These are phyloP conservation scores for Clavelina lepadiformis DNA, from an alignment of 23 tunicate species.

Conservation along the genomic window DNA sequence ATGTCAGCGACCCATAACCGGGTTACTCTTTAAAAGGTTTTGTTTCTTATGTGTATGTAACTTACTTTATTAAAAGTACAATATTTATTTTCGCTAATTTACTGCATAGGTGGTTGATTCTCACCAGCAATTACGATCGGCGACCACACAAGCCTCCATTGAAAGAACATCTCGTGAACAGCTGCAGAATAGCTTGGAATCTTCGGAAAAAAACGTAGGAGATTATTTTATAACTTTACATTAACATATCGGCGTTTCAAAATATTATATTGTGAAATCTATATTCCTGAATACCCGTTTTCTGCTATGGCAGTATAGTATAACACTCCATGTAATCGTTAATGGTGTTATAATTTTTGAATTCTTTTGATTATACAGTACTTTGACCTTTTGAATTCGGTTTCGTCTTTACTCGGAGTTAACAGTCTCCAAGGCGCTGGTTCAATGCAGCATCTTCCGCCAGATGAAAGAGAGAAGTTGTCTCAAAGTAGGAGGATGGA, in stretches of 20 bases:
- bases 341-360: not conserved
- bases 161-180: constrained; percentile 68
- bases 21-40: no score
- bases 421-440: constrained; percentile 24
- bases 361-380: constrained; percentile 18
- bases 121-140: constrained; percentile 35
- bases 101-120: constrained; percentile 17
- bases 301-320: no score
- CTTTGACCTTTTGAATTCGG: constrained; percentile 58
- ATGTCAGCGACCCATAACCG: no score
- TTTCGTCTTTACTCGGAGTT: constrained; percentile 43
- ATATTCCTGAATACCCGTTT: no score
- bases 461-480: constrained; percentile 46
- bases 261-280: no score
- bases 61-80: no score
- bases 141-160: constrained; percentile 51
- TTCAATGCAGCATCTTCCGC: constrained; percentile 54
- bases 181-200: constrained; percentile 35
- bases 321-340: no score
- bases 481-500: constrained; percentile 40
- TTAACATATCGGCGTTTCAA: no score
- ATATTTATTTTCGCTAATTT: not conserved
- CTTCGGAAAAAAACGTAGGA: constrained; percentile 50
- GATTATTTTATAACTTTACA: no score
- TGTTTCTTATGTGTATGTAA: no score